Evolutionary conservation across 2,888 invertebrate genomes (phyloP), one percentile per base, ranked within the genome.

Genomic region (Agrochola lota): DNA sequence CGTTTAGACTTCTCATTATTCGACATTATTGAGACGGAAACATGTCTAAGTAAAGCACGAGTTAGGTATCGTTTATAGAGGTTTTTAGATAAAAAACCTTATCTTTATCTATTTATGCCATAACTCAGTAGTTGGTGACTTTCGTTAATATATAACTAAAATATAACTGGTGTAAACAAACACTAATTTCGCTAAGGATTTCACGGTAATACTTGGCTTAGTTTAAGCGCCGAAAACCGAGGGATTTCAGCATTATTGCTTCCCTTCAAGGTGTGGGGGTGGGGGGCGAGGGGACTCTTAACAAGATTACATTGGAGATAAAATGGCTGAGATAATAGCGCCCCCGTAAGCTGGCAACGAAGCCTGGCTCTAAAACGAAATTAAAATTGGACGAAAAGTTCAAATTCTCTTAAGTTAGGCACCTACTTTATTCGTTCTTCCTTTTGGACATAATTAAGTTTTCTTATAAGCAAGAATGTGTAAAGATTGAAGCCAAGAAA

Each of bases 231-330:
- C 94, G 91, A 94, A 96, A 96, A 94, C 94, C 94, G 93, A 94
- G 85, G 95, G 95, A 95, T 95, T 95, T 94, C 92, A 92, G 93
- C 94, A 90, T 96, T 96, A 96, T 96, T 96, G 93, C 96, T 92
- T 93, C 90, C 86, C 89, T 89, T 80, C 75, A 86, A 89, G 83
- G 88, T 85, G 78, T 85, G 87, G 87, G 90, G 86, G 82, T 80
- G 86, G 85, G 90, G 89, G 88, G 85, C 74, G 87, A 78, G 90
- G 91, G 92, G 93, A 92, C 96, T 96, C 95, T 96, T 96, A 96
- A 96, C 96, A 96, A 96, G 96, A 96, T 96, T 96, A 96, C 96
- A 95, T 95, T 94, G 95, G 89, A 95, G 96, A 96, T 96, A 96
- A 96, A 96, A 95, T 92, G 94, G 93, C 91, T 92, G 90, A 95